Conservation (phyloP, 2,113 vertebrate species). For the Megaleporinus macrocephalus region DNA sequence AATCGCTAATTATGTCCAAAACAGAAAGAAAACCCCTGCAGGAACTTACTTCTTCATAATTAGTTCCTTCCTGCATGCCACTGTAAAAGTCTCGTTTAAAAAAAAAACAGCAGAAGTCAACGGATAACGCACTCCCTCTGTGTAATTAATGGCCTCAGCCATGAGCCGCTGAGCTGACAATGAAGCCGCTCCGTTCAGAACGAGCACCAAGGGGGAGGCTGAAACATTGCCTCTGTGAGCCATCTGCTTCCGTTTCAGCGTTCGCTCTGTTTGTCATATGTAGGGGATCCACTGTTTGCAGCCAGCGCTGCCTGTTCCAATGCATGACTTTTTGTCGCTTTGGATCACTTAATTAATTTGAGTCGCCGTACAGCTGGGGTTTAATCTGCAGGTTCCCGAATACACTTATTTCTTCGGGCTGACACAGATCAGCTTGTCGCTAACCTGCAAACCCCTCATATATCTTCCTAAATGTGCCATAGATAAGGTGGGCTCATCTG, state of each 20-base stretch:
- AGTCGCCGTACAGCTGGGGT: not conserved
- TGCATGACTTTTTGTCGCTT: constrained; percentile 30
- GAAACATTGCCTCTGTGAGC: constrained; percentile 30
- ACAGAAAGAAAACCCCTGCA: not conserved
- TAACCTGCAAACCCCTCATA: constrained; percentile 12
- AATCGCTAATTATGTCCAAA: constrained; percentile 6
- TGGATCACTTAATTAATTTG: constrained; percentile 10
- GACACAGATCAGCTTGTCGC: not conserved
- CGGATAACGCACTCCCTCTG: constrained; percentile 48
- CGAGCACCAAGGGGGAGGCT: constrained; percentile 41
- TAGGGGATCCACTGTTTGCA: constrained; percentile 23
- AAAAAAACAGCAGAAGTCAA: constrained; percentile 41
- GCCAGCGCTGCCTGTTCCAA: constrained; percentile 19
- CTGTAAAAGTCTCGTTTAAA: constrained; percentile 47
- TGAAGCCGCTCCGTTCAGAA: constrained; percentile 36
- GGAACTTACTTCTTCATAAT: constrained; percentile 41
- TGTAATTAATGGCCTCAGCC: constrained; percentile 51
- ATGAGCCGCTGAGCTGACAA: constrained; percentile 50
- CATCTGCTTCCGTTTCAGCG: constrained; percentile 48
- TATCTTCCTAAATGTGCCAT: constrained; percentile 9
- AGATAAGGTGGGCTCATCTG: constrained; percentile 21
- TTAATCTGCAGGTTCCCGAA: not conserved
- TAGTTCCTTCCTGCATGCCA: constrained; percentile 40
- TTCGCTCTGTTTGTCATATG: constrained; percentile 32
- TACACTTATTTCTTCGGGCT: not conserved